These are phyloP conservation scores for Heliconius himera DNA, from an alignment of 1,140 invertebrate species.

Conservation along the genomic window DNA sequence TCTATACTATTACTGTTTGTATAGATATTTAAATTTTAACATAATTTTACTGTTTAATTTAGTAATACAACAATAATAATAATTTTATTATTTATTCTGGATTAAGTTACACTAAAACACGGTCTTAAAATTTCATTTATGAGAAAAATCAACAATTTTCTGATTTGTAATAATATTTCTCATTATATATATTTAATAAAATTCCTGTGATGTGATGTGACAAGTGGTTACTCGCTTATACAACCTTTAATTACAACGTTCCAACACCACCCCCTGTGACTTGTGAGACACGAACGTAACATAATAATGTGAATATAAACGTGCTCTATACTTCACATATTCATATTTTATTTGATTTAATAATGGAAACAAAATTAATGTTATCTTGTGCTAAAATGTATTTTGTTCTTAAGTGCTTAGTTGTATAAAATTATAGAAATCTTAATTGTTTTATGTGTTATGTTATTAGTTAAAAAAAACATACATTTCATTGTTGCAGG, in stretches of 20 bases:
- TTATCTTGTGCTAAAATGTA: background rate
- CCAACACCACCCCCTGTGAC: slow-evolving; percentile 16
- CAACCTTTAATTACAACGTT: slow-evolving; percentile 34
- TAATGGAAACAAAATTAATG: background rate
- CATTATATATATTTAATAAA: background rate
- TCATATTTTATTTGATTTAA: slow-evolving; percentile 13
- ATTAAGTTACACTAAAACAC: background rate
- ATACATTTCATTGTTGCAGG: slow-evolving; percentile 84
- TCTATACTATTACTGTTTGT: background rate
- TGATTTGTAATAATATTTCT: background rate
- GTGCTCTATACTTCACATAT: background rate
- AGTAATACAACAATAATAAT: no score
- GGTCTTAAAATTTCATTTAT: background rate
- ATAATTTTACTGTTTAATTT: background rate
- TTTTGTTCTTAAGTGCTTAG: background rate
- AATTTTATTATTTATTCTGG: background rate
- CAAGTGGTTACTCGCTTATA: slow-evolving; percentile 25
- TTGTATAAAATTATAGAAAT: background rate
- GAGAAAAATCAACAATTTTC: background rate
- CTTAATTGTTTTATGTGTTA: background rate
- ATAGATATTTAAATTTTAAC: background rate
- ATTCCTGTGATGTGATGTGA: slow-evolving; percentile 17
- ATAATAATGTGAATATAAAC: slow-evolving; percentile 7
- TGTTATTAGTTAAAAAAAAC: no score
- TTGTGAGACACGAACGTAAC: slow-evolving; percentile 2